Percentiles rank a stretch among this genome's conserved stretches.
These are phyloP conservation scores for Nasonia vitripennis DNA, from an alignment of 1,140 invertebrate genomes.

Conservation along the genomic window DNA sequence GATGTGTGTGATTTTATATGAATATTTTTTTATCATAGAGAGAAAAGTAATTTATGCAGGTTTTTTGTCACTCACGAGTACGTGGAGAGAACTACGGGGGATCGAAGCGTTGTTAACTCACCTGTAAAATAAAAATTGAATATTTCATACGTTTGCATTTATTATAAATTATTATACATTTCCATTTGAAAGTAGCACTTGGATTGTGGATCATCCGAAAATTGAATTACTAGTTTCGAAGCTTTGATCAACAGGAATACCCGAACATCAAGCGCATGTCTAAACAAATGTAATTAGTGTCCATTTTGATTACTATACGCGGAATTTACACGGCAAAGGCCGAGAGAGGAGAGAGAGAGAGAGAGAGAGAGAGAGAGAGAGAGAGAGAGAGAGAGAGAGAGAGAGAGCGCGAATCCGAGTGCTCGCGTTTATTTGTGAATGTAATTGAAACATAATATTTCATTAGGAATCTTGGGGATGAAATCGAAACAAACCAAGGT, in stretches of 20 bases:
- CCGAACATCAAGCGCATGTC: neutral
- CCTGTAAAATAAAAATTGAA: constrained; percentile 11
- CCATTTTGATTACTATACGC: neutral
- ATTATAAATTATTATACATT: too few species aligned
- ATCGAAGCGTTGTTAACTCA: neutral
- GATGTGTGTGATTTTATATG: neutral
- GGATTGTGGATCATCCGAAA: too few species aligned
- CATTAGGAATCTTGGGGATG: neutral
- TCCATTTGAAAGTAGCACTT: too few species aligned
- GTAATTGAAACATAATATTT: constrained; percentile 2
- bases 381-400: too few species aligned
- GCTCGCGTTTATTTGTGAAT: neutral
- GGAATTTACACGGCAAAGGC: neutral
- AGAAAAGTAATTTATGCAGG: neutral
- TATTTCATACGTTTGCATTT: neutral
- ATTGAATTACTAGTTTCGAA: too few species aligned
- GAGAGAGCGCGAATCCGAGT: neutral
- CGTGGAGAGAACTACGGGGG: too few species aligned
- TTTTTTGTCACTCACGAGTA: neutral
- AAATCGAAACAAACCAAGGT: neutral
- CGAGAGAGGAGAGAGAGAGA: neutral
- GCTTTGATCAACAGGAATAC: too few species aligned
- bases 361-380: too few species aligned
- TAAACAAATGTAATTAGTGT: neutral
- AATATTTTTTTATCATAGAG: neutral